Evolutionary conservation across 1,140 invertebrate species (phyloP), one percentile per base, ranked within the genome.

Genomic region (Bombus cullumanus): DNA sequence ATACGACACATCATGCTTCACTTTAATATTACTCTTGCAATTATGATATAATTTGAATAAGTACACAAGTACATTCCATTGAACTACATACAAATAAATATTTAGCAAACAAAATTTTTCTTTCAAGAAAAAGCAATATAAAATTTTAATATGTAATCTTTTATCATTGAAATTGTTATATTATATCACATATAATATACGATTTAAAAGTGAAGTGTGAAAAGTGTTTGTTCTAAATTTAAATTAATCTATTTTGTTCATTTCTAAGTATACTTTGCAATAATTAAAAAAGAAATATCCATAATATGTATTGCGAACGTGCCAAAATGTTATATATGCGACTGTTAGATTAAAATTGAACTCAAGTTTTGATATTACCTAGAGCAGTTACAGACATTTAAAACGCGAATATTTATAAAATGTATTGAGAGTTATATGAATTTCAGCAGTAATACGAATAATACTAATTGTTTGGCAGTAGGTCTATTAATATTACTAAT

Each of bases 11-110:
- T 41, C 74, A 77, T 83, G 74, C 74, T 83, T 77, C 74, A 39
- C 74, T 77, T 83, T 47, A 53, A 77, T 66, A 41, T 31, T 28
- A 25, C 22, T 37, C 12, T 3, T 10, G 31, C 34, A 39, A 0
- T 31, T 53, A 57, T 41, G 1, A 47, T 31, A 66, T 53, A 68
- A 77, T 83, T 39, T 53, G 59, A 83, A 57, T 39, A 69, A 31
- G 22, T 57, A 83, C 34, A 77, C 28, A 41, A 41, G 39, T 72
- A 72, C 81, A 83, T 83, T 83, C 81, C 81, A 76, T 25, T 53
- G 9, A 76, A 64, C 3, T n/a, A 13, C 18, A 31, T n/a, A 77
- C 47, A 64, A 37, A 71, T 25, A 31, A 66, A 64, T 62, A 73
- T 25, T 66, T 41, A 69, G 6, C 10, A 5, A 28, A 25, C 28